Conservation (phyloP, 1,140 invertebrate species). For the Drosophila biarmipes region DNA sequence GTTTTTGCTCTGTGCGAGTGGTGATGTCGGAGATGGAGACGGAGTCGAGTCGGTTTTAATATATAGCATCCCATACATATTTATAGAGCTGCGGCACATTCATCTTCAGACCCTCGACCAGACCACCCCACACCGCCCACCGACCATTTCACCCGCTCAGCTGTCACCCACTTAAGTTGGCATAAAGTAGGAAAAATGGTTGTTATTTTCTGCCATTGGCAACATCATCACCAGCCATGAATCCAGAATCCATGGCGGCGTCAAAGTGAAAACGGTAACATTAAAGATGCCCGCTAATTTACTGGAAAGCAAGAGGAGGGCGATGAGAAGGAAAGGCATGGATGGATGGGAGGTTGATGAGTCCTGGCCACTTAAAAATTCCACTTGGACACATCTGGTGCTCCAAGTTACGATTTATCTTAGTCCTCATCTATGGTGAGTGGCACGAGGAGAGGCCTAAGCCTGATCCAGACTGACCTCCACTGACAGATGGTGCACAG, state of each 20-base stretch:
- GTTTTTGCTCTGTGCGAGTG: slow-evolving; percentile 78
- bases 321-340: not conserved
- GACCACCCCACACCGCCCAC: not conserved
- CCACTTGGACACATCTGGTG: slow-evolving; percentile 70
- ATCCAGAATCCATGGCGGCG: slow-evolving; percentile 41
- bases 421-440: not conserved
- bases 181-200: slow-evolving; percentile 78
- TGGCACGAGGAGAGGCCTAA: not conserved
- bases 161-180: slow-evolving; percentile 78
- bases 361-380: slow-evolving; percentile 63
- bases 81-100: slow-evolving; percentile 83
- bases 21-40: slow-evolving; percentile 53
- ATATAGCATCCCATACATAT: slow-evolving; percentile 84
- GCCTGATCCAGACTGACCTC: slow-evolving; percentile 24
- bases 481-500: slow-evolving; percentile 18
- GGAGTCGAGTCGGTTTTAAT: slow-evolving; percentile 80
- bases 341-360: slow-evolving; percentile 9
- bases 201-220: slow-evolving; percentile 64
- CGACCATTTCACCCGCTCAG: slow-evolving; percentile 21
- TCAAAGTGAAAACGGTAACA: slow-evolving; percentile 61
- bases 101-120: slow-evolving; percentile 68
- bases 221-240: slow-evolving; percentile 60
- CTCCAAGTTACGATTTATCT: slow-evolving; percentile 40
- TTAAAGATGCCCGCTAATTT: slow-evolving; percentile 67
- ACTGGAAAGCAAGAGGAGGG: not conserved